Evolutionary conservation across 2,888 invertebrate species (phyloP), one percentile per base, ranked within the genome.

Genomic region (Anarsia innoxiella): DNA sequence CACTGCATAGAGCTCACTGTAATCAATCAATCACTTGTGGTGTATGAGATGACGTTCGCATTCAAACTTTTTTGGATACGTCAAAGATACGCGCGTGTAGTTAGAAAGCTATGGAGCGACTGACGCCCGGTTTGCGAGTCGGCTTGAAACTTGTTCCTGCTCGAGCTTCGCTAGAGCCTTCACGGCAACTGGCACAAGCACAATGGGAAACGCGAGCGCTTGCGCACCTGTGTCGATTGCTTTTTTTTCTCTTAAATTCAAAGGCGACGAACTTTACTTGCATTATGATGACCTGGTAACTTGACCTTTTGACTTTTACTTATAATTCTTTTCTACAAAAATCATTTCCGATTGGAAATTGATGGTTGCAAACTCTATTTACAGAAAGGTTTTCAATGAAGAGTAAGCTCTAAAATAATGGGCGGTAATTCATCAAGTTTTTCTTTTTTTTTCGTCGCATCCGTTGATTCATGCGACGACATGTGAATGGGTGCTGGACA

Each of bases 131-230:
- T 23, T 26, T 38, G 46, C 36, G 39, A 40, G 30, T 33, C 37
- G 39, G 42, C 50, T 35, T 28, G 35, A 49, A 66, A 72, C 72
- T 53, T 55, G 72, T 72, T 69, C 56, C 51, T 42, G 49, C 19
- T 26, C 29, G 10, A 30, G 50, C 44, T 50, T 47, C 42, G 46
- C 56, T 50, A 54, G 57, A 63, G 52, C 53, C 62, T 61, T 54
- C 59, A 56, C 51, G 53, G 53, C 49, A 41, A 61, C 59, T 53
- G 59, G 64, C 61, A 60, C 62, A 48, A 46, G 63, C 64, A 69
- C 76, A 76, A 75, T 73, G 70, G 66, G 63, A 60, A 65, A 68
- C 60, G 62, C 70, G 61, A 66, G 74, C 75, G 74, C 76, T 49
- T 55, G 73, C 76, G 75, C 79, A 77, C 80, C 79, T 80, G 82